Evolutionary conservation across 2,797 vertebrate species (phyloP), one percentile per base, ranked within the genome.

Genomic region (Fratercula arctica): DNA sequence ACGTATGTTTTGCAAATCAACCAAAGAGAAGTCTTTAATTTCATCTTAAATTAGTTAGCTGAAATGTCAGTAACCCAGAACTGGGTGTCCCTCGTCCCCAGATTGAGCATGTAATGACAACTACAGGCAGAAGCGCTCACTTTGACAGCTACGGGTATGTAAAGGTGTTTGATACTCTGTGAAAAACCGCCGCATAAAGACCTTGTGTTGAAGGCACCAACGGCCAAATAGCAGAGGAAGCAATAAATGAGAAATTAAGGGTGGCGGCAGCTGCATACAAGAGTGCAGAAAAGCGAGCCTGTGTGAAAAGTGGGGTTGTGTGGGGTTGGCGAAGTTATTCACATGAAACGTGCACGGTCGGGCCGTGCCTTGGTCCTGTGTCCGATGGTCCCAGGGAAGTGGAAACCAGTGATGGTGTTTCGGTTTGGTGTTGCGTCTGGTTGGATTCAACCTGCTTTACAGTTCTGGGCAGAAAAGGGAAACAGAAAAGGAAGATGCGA

Each of bases 321-420:
- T 6, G 68, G 31, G 12, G 3, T 48, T 61, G 77, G n/a, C 53
- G 72, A 1, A 41, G 41, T 35, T 45, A 28, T 4, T 50, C 24
- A 10, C 5, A 6, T 10, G 41, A 28, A 56, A 6, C 1, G 0
- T 12, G 73, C 8, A 1, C 2, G 25, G 13, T 45, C 48, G 68
- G 50, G 39, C 37, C 9, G 0, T 84, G 21, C 15, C 6, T 48
- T 25, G 23, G 20, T 41, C 31, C 39, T 12, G 1, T 7, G 43
- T 45, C 6, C 3, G 39, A 3, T 39, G 70, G 26, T 82, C 35
- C 66, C 57, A 46, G 4, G 3, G 11, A 24, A 24, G 54, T 16
- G 31, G 35, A 26, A 72, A 14, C 35, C 41, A 9, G 41, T 20
- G 45, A 1, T 28, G 46, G 31, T 12, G 0, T 67, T 78, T 63